Evolutionary conservation across 35 echinoderm and acorn worm species (phyloP).

Genomic region (Ophiothrix spiculata): DNA sequence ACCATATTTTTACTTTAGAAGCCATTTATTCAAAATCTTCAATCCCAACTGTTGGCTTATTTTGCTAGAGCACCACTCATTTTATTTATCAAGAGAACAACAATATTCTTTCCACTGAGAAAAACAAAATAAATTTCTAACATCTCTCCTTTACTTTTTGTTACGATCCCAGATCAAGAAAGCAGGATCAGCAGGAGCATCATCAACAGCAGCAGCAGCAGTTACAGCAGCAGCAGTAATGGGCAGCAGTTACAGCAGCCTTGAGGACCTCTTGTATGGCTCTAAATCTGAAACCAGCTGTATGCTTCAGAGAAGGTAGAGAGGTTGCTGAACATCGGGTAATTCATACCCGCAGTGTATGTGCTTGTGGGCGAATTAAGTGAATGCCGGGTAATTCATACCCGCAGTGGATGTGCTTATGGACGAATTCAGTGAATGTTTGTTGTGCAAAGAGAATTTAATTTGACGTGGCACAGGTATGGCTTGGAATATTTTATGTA

Average conservation of each 20-base stretch:
- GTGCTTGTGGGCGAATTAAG: neutral
- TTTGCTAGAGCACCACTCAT: neutral
- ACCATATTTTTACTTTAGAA: too few relatives aligned
- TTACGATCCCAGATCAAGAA: neutral
- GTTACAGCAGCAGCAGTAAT: neutral
- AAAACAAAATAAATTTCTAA: neutral
- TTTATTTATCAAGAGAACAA: neutral
- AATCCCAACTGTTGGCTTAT: neutral
- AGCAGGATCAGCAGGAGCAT: neutral
- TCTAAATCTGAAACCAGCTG: neutral
- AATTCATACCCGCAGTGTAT: neutral
- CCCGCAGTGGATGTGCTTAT: too few relatives aligned
- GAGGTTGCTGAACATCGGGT: neutral
- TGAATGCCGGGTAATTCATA: too few relatives aligned
- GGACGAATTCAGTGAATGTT: too few relatives aligned
- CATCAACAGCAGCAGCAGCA: neutral
- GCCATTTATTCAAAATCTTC: neutral
- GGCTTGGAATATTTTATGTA: too few relatives aligned
- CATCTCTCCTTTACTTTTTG: neutral
- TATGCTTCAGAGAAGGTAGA: neutral
- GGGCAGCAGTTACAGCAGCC: neutral
- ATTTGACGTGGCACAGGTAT: too few relatives aligned
- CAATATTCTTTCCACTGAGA: neutral
- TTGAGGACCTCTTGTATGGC: neutral
- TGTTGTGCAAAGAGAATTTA: too few relatives aligned